Percentiles rank a stretch among this genome's conserved stretches.
Evolutionary conservation across 2,113 vertebrate species (phyloP).

Genomic region (Setophaga petechia): DNA sequence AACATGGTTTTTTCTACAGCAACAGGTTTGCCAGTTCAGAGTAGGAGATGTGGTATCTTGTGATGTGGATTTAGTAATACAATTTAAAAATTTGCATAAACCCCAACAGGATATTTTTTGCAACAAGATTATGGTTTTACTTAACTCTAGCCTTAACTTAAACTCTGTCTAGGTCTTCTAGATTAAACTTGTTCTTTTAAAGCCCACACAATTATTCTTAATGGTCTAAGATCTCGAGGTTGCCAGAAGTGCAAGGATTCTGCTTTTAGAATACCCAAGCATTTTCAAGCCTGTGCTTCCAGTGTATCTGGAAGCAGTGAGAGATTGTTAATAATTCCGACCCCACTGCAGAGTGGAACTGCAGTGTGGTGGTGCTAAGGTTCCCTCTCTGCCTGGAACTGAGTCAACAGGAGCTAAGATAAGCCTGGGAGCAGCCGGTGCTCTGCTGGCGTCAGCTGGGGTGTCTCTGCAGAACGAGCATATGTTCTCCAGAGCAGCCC

Average conservation of each 20-base stretch:
- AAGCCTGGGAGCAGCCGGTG: constrained; percentile 5
- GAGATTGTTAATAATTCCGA: neutral
- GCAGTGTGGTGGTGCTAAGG: neutral
- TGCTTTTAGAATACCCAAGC: neutral
- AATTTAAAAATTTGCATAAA: neutral
- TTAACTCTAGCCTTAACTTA: neutral
- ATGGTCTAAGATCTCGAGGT: neutral
- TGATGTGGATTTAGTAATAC: neutral
- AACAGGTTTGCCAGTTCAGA: neutral
- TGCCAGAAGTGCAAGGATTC: neutral
- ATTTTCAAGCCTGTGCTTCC: neutral
- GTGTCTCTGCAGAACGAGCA: constrained; percentile 20
- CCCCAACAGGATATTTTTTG: neutral
- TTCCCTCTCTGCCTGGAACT: neutral
- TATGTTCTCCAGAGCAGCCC: constrained; percentile 24
- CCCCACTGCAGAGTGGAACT: neutral
- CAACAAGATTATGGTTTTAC: neutral
- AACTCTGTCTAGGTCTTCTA: neutral
- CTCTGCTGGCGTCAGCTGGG: constrained; percentile 22
- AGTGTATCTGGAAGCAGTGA: neutral
- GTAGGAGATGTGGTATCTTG: neutral
- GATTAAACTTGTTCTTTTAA: neutral
- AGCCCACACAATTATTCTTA: neutral
- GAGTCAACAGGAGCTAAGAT: constrained; percentile 19
- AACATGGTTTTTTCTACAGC: neutral